A percentile compares a stretch with the other conserved stretches of the same genome.
These are phyloP conservation scores for Manacus vitellinus DNA, from an alignment of 2,113 vertebrate species.

Conservation along the genomic window DNA sequence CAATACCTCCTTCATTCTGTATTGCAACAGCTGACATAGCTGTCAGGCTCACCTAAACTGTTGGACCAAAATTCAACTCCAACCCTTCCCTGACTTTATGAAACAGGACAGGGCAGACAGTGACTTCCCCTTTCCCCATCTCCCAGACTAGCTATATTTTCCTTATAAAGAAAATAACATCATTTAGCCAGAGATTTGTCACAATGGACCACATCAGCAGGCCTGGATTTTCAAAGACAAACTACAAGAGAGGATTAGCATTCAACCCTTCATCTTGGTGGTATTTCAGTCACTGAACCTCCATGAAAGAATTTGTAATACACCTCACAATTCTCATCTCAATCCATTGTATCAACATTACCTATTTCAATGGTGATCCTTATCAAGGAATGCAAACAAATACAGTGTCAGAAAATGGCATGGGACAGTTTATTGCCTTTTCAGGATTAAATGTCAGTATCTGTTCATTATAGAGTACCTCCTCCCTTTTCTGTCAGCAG, in stretches of 20 bases:
- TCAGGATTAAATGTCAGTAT: neutral
- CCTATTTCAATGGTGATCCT: neutral
- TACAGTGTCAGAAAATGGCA: neutral
- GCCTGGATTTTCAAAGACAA: neutral
- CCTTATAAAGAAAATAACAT: neutral
- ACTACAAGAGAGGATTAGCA: neutral
- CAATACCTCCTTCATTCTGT: neutral
- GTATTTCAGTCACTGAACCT: neutral
- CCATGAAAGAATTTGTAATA: neutral
- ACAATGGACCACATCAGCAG: accelerated
- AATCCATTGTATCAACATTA: neutral
- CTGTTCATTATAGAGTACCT: neutral
- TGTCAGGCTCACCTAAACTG: neutral
- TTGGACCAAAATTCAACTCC: neutral
- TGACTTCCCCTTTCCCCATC: neutral
- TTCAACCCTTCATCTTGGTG: neutral
- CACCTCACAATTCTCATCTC: neutral
- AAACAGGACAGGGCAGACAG: neutral
- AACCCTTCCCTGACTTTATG: neutral
- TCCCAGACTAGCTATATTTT: neutral
- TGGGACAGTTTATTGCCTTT: neutral
- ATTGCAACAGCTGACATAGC: neutral
- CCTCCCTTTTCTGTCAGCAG: neutral
- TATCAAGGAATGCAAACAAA: neutral
- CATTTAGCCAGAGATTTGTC: neutral